Evolutionary conservation across 2,888 invertebrate species (phyloP).

Genomic region (Eristalis arbustorum): DNA sequence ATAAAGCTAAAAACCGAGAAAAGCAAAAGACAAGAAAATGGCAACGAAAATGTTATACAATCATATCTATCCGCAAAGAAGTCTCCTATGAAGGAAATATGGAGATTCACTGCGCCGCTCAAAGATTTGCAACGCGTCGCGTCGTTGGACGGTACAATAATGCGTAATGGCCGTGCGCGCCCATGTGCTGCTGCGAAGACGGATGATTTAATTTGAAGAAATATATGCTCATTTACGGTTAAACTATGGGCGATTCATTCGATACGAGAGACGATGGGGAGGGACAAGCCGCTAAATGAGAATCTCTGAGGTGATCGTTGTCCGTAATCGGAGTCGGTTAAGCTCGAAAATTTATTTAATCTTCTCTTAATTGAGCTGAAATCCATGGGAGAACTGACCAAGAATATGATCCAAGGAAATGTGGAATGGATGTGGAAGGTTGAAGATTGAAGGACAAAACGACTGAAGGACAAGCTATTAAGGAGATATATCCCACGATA

Average conservation of each 20-base stretch:
- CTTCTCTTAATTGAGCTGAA: background rate
- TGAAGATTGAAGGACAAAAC: too few species aligned
- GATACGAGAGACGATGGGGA: background rate
- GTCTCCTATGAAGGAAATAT: conserved; percentile 54
- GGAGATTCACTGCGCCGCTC: conserved; percentile 20
- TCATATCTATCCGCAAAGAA: conserved; percentile 50
- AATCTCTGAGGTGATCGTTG: background rate
- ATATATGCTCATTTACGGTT: background rate
- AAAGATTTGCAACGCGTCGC: background rate
- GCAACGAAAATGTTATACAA: conserved; percentile 62
- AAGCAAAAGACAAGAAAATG: conserved; percentile 48
- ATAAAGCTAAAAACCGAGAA: conserved; percentile 24
- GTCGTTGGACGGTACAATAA: background rate
- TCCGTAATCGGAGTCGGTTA: background rate
- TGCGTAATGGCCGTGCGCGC: conserved; percentile 22
- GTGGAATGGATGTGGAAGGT: too few species aligned
- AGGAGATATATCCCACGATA: too few species aligned
- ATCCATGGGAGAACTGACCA: background rate
- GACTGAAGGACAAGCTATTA: too few species aligned
- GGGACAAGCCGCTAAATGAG: background rate
- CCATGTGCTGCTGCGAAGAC: conserved; percentile 13
- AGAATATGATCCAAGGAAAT: too few species aligned
- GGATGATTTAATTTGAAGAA: conserved; percentile 4
- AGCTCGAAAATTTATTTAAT: background rate
- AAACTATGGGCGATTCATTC: background rate